Evolutionary conservation across 2,888 invertebrate species (phyloP), one percentile per base, ranked within the genome.

Genomic region (Drosophila meridionalis): DNA sequence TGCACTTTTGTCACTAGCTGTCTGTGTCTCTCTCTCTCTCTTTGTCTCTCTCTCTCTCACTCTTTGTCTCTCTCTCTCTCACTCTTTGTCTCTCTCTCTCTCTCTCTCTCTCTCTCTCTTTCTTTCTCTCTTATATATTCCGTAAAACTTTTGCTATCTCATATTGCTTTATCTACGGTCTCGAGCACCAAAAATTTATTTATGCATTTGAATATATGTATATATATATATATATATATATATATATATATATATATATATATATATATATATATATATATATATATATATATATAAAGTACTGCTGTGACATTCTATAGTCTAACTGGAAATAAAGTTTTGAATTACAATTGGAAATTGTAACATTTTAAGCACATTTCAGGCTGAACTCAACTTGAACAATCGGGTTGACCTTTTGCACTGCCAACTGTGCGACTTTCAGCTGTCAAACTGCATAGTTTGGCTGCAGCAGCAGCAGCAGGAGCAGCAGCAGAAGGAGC

Each of bases 281-380:
- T 28, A 20, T 20, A 28, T 45, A 45, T 4, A 43, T 14, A n/a
- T 7, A n/a, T n/a, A 9, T 1, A 26, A 28, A 20, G 40, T 11
- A 6, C 36, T 42, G 36, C 53, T 32, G 4, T 43, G 64, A 30
- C 73, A 70, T 28, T 56, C 20, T 43, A 30, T 52, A 60, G 36
- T 28, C 14, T 20, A 45, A 26, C 34, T 43, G n/a, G 62, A 32
- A 14, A 56, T 53, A 73, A 78, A 78, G 64, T 66, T 78, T 81
- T 62, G 65, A 64, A 68, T 72, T 78, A 58, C 82, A 68, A 62
- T 77, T 63, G 42, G 63, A 60, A 60, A 72, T 58, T 67, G 82
- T 78, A 61, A 72, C 82, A 73, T 55, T 82, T 78, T 43, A 62
- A 68, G 68, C 55, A 78, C 68, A 78, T 78, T 78, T 81, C 61